Evolutionary conservation across 2,113 vertebrate species (phyloP).

Genomic region (Spea multiplicata): DNA sequence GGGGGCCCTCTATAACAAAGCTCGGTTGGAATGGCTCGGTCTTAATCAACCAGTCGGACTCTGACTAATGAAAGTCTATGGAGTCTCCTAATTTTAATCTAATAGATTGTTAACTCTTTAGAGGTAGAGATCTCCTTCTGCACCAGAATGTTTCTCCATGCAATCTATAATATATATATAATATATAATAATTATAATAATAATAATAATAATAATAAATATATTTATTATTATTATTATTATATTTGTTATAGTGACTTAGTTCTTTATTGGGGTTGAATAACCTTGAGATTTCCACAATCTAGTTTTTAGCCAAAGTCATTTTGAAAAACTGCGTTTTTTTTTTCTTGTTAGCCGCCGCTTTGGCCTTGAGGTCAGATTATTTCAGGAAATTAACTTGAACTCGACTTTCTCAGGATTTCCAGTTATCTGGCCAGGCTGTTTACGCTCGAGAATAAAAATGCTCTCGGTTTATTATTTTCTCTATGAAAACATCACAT

Average conservation of each 20-base stretch:
- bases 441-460: constrained; percentile 23
- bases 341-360: background rate
- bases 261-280: constrained; percentile 1
- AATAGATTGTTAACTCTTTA: no score
- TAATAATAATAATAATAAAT: no score
- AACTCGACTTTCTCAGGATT: constrained; percentile 32
- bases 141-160: no score
- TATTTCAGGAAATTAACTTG: constrained; percentile 42
- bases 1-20: no score
- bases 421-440: constrained; percentile 19
- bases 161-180: no score
- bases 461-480: constrained; percentile 29
- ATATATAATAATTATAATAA: no score
- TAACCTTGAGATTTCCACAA: constrained; percentile 8
- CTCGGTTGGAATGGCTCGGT: no score
- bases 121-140: no score
- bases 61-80: no score
- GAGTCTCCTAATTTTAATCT: no score
- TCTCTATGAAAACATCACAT: constrained; percentile 32
- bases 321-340: constrained; percentile 6
- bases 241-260: background rate
- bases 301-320: background rate
- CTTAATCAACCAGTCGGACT: no score
- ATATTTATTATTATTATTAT: no score
- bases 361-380: constrained; percentile 29